Evolutionary conservation across 37 sponge, comb jelly and placozoan genomes (phyloP).

Genomic region (Hexactinellida sp.): DNA sequence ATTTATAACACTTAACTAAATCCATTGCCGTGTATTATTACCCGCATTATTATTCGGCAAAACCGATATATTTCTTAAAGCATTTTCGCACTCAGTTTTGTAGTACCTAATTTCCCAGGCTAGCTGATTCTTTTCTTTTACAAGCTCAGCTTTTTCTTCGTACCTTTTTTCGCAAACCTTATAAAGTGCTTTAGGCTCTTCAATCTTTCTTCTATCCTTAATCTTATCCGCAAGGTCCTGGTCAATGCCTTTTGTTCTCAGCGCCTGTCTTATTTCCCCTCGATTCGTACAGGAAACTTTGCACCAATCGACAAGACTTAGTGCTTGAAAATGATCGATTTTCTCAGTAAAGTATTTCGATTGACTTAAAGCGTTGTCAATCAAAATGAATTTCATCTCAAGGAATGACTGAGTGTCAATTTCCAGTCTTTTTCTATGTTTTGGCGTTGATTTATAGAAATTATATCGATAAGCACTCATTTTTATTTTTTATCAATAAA

Average conservation of each 20-base stretch:
- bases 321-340: neutral
- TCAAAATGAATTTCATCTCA: neutral
- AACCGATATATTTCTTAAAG: no score
- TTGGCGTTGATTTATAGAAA: neutral
- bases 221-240: neutral
- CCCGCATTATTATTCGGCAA: no score
- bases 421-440: neutral
- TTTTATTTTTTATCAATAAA: no score
- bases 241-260: neutral
- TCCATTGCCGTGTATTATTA: no score
- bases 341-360: neutral
- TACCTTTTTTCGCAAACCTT: neutral
- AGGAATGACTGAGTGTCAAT: neutral
- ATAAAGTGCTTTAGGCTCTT: neutral
- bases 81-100: no score
- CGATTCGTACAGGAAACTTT: neutral
- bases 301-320: neutral
- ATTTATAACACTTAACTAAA: no score
- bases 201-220: neutral
- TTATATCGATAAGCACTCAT: neutral
- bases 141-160: no score
- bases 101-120: no score
- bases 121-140: no score
- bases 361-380: neutral
- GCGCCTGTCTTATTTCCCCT: neutral